Base-by-base conservation (phyloP, 2,797 vertebrate genomes). In the Liparis tanakae region DNA sequence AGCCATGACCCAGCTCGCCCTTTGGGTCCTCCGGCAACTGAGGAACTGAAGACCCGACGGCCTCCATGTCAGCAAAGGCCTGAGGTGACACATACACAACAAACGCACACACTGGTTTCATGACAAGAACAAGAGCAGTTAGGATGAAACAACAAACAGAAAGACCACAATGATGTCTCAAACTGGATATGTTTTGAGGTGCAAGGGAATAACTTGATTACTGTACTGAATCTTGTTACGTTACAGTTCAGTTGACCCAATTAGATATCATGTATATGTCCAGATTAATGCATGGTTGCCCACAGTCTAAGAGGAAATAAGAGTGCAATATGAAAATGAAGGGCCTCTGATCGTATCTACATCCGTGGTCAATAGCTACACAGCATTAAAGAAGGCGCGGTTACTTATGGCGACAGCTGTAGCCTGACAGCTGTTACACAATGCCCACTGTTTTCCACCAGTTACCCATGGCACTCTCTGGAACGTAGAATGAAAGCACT, bases 81-180 rank as follows among this genome's bases (percentile, higher is more conserved):
- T 96, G 87, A 85, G 78, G 76, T 61, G 77, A 91, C 79, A 93
- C 87, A 93, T 59, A 88, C 72, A 85, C 75, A 88, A 83, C 73
- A 84, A 74, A 84, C 3, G 70, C 73, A 88, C 78, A 83, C 80
- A 34, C 58, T 65, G 14, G 64, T 80, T 87, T 53, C 77, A 68
- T 60, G 43, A 68, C 54, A 51, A 70, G 4, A 55, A 67, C 22
- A 66, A 43, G 17, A 46, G 46, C 14, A 33, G 50, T 58, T 74
- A 56, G 3, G 46, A 53, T 10, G 39, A 13, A 41, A 41, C 46
- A 41, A 54, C 1, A 65, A 22, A 22, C 51, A 79, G 14, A 66
- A 62, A 63, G 7, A 73, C 10, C 12, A 75, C 43, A 79, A 62
- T 17, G 10, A 56, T 25, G 14, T 5, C 10, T 34, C 4, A 48